Evolutionary conservation across 2,797 vertebrate genomes (phyloP).

Genomic region (Tachyglossus aculeatus): DNA sequence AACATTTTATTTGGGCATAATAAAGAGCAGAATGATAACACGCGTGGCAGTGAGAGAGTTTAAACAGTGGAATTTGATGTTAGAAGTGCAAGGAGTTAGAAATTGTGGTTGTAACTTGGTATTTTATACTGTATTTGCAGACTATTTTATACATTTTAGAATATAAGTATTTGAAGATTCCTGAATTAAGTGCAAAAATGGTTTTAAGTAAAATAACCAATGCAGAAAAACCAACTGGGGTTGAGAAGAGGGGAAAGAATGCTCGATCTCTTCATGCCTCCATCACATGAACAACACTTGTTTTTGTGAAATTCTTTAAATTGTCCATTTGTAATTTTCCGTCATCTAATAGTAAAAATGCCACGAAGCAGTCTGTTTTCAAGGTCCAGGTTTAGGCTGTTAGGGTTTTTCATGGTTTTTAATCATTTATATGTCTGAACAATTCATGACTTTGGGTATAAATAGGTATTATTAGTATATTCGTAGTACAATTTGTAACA

Average conservation of each 20-base stretch:
- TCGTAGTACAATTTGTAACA: no score
- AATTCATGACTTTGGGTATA: not conserved
- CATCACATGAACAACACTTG: not conserved
- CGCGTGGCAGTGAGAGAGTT: no score
- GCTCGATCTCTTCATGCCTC: not conserved
- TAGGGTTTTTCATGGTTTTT: not conserved
- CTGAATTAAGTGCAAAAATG: not conserved
- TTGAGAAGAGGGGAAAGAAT: not conserved
- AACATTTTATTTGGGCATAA: no score
- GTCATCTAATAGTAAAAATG: no score
- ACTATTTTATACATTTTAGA: not conserved
- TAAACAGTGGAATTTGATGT: no score
- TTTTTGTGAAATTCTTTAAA: not conserved
- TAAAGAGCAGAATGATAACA: no score
- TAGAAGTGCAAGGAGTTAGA: no score
- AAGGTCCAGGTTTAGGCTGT: no score
- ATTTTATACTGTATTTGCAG: not conserved
- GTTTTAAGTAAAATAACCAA: not conserved
- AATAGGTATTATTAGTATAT: no score
- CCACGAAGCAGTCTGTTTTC: no score
- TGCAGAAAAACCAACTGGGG: not conserved
- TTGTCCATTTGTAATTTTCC: not conserved
- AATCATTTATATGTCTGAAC: not conserved
- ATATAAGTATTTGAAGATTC: constrained; percentile 9
- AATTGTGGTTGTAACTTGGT: not conserved